Evolutionary conservation across 92 coral and sea anemone genomes (phyloP), one percentile per base, ranked within the genome.

Genomic region (Hydrozoanthus gracilis): DNA sequence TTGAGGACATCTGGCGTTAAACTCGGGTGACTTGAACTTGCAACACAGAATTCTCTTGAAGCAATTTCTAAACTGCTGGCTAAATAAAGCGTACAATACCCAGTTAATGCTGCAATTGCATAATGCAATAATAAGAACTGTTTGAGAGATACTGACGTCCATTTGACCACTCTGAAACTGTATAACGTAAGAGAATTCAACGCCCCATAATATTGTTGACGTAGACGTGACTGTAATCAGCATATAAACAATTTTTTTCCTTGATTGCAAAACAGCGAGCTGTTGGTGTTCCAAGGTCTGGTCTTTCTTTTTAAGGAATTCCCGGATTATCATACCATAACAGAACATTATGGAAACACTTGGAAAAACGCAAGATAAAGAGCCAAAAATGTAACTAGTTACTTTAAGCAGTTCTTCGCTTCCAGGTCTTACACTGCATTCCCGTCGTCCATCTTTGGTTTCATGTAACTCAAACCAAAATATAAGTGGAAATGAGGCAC

Each of bases 41-140:
- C 79, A 51, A 16, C 79, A 50, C 35, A 75, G 44, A 11, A 75
- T 17, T 75, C 14, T 17, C 18, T 51, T 75, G 39, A 75, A 51
- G 46, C 79, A 75, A 50, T 51, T 75, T 75, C 79, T 50, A 14
- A 75, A 75, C 79, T 75, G 62, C 13, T 51, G 14, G 79, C 79
- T 51, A 15, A 75, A 50, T 61, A 51, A 50, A 15, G 78, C 61
- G 58, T 74, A 74, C 61, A 74, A 74, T 15, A 74, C 1, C 78
- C 78, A 74, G 78, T 74, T 74, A n/a, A 74, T 7, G 35, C 78
- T 74, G 13, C 58, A 50, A 15, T 74, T 50, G 55, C 39, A 5
- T 2, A 74, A 60, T 3, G 17, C 9, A 35, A 50, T n/a, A 49
- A 50, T 5, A 4, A 50, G 15, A 8, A 74, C 61, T 3, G 7